Base-by-base conservation (phyloP, 1,140 invertebrate genomes). In the Coptotermes formosanus region DNA sequence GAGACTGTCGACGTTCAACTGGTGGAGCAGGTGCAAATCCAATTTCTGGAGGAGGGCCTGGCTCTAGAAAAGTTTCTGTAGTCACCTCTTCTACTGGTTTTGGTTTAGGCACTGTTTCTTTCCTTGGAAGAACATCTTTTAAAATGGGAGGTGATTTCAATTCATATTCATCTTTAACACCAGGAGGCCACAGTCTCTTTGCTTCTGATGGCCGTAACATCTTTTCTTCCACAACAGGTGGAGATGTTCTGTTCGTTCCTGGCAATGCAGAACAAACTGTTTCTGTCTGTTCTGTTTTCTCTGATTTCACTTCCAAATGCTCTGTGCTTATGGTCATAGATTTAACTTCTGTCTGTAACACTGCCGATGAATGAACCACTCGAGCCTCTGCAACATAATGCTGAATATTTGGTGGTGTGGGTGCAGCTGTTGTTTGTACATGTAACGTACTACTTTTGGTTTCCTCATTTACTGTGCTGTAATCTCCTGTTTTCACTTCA, bases 21-120 rank as follows among this genome's bases (percentile, higher is more conserved):
- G 89, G 86, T 14, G 91, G 90, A 30, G 64, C 64, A 69, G 92
- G 91, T 9, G 93, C 92, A 89, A 92, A 95, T 23, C 92, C 93
- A 23, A 95, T 94, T 91, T 95, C 93, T 32, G 94, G 94, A 19
- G 94, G 93, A 2, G 93, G 92, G 23, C 94, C 94, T 0, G 94
- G 94, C 89, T 94, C 91, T 21, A 95, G 88, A 82, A 87, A 83
- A 45, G 90, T 75, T 21, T 82, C 87, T 45, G 84, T 48, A 32
- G 43, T 11, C 82, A 82, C 8, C 44, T 82, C 44, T 38, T 45
- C 1, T 8, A 45, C 44, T 12, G 75, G 32, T 9, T 52, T 7
- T 21, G 88, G 85, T 83, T 81, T 89, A 85, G 59, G 87, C 81
- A 86, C 87, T 86, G 85, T 92, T 82, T 90, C 89, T 32, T 90